A percentile compares a stretch with the other conserved stretches of the same genome.
phyloP scores from a whole-genome alignment of 2,797 vertebrate genomes.

The Sarcophilus harrisii region DNA sequence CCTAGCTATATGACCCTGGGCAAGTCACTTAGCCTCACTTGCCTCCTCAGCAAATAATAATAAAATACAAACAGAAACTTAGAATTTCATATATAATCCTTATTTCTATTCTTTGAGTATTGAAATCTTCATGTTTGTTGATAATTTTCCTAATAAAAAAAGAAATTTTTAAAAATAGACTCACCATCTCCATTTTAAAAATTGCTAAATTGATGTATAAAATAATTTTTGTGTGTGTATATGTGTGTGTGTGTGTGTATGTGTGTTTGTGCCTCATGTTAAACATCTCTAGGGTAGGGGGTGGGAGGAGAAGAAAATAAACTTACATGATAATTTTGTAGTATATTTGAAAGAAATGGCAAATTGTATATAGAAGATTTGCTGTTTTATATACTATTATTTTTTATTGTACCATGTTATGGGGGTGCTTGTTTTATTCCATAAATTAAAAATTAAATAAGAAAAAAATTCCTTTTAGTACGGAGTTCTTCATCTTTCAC shows the following conservation, averaged over 20 bases:
- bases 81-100: neutral
- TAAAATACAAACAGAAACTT: neutral
- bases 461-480: neutral
- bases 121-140: neutral
- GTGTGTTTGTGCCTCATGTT: neutral
- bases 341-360: neutral
- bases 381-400: neutral
- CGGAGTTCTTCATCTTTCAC: neutral
- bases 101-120: neutral
- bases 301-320: neutral
- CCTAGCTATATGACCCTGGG: no score
- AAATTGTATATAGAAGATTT: neutral
- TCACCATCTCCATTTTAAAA: neutral
- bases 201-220: neutral
- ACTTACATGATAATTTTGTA: neutral
- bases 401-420: neutral
- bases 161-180: neutral
- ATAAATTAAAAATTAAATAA: neutral
- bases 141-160: conserved; percentile 1
- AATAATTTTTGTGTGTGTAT: neutral
- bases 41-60: no score
- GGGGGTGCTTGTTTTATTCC: neutral
- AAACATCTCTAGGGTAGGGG: neutral
- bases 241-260: neutral
- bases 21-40: no score